These are phyloP conservation scores for Bryconaethiops microstoma DNA, from an alignment of 2,797 vertebrate species.

Conservation along the genomic window DNA sequence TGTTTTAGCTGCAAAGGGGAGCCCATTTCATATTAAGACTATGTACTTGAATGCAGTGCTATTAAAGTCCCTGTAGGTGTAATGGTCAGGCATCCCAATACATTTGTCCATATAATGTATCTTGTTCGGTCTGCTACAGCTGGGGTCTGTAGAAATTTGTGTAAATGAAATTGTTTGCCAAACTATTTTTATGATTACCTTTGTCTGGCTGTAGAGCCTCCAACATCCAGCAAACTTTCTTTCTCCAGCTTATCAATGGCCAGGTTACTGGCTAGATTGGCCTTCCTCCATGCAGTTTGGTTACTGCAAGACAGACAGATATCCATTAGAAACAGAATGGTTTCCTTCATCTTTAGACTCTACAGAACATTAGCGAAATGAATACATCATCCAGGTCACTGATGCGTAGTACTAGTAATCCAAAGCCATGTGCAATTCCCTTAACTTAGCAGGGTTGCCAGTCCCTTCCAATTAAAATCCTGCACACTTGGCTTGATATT, in stretches of 20 bases:
- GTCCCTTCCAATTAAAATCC: not conserved
- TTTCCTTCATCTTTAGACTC: not conserved
- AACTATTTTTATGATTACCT: conserved; percentile 74
- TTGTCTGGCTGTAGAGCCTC: conserved; percentile 79
- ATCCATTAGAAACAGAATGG: not conserved
- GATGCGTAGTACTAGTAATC: no score
- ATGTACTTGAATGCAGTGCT: no score
- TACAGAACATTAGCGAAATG: not conserved
- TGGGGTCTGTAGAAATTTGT: no score
- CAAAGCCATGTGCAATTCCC: not conserved
- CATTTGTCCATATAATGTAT: no score
- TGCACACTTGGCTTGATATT: not conserved
- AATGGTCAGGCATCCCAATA: no score
- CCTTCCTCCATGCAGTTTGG: conserved; percentile 95
- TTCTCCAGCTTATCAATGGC: conserved; percentile 94
- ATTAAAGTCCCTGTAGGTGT: no score
- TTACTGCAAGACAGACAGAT: conserved; percentile 78
- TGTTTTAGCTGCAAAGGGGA: no score
- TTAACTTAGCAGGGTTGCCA: not conserved
- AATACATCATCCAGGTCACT: not conserved
- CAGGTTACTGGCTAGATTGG: conserved; percentile 93
- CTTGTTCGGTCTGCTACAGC: no score
- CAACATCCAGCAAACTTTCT: conserved; percentile 85
- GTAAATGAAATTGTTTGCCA: not conserved
- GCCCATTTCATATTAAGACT: no score